Evolutionary conservation across 2,113 vertebrate species (phyloP).

Genomic region (rabbit (Oryctolagus cuniculus)): mOryCun1.1 NC_091433.1:160750001-160750500

Average conservation of each 20-base stretch:
- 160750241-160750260: constrained; percentile 42
- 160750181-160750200: neutral
- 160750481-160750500: neutral
- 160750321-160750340: neutral
- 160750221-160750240: neutral
- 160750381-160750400: neutral
- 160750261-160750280: constrained; percentile 38
- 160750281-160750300: constrained; percentile 47
- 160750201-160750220: neutral
- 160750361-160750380: neutral
- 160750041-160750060: constrained; percentile 70
- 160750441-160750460: constrained; percentile 39
- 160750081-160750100: constrained; percentile 28
- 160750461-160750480: neutral
- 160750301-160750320: constrained; percentile 19
- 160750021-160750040: constrained; percentile 63
- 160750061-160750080: constrained; percentile 63
- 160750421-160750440: neutral
- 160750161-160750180: neutral
- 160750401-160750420: neutral
- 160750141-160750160: constrained; percentile 26
- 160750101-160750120: constrained; percentile 66
- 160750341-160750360: neutral
- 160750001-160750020: constrained; percentile 40
- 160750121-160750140: constrained; percentile 61